A percentile compares a stretch with the other conserved stretches of the same genome.
Conservation (phyloP, 2,888 invertebrate genomes). For the Lasioglossum leucozonium region DNA sequence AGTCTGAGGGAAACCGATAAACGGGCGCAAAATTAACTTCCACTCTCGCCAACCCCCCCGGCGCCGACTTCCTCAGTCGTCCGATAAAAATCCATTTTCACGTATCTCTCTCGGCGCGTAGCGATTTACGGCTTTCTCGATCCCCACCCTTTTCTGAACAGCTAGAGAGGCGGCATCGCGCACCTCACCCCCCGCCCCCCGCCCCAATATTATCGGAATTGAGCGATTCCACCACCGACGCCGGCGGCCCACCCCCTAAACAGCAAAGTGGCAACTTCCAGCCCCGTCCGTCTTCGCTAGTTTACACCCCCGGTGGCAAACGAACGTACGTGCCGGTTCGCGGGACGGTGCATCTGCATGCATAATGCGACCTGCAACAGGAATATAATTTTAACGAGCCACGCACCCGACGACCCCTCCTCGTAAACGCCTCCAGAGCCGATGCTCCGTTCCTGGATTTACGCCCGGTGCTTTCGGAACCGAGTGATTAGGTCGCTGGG, state of each 20-base stretch:
- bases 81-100: constrained; percentile 64
- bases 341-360: constrained; percentile 67
- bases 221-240: constrained; percentile 62
- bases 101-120: constrained; percentile 35
- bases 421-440: constrained; percentile 55
- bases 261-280: constrained; percentile 18
- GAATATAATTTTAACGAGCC: constrained; percentile 79
- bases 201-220: constrained; percentile 58
- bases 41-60: constrained; percentile 41
- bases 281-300: constrained; percentile 19
- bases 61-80: constrained; percentile 43
- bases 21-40: constrained; percentile 56
- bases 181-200: constrained; percentile 5
- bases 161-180: background rate
- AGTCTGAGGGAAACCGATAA: constrained; percentile 44
- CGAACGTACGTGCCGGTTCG: constrained; percentile 61
- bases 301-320: constrained; percentile 50
- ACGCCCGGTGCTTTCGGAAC: constrained; percentile 37
- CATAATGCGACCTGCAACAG: constrained; percentile 69
- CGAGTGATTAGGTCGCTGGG: background rate
- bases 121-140: constrained; percentile 49
- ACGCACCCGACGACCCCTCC: constrained; percentile 30
- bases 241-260: constrained; percentile 3
- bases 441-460: constrained; percentile 52
- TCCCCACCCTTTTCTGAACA: background rate